Percentiles rank a stretch among this genome's conserved stretches.
Evolutionary conservation across 2,888 invertebrate genomes (phyloP).

Genomic region (Opisthograptis luteolata): DNA sequence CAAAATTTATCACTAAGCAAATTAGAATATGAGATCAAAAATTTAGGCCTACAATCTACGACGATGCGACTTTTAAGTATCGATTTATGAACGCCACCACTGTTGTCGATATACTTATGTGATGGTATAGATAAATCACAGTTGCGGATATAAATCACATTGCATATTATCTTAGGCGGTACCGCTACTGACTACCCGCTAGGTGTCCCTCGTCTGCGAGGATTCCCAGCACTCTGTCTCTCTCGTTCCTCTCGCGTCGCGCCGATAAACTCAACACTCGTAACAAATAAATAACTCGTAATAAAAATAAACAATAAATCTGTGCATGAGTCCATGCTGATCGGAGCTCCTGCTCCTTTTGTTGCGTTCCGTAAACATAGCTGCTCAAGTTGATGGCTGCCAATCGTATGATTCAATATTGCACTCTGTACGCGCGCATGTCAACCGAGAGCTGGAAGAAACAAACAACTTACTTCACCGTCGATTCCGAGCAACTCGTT

Average conservation of each 20-base stretch:
- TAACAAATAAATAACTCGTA: conserved; percentile 66
- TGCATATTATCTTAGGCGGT: conserved; percentile 78
- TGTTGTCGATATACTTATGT: conserved; percentile 66
- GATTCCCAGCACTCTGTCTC: conserved; percentile 46
- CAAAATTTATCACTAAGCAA: conserved; percentile 82
- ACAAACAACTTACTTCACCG: conserved; percentile 12
- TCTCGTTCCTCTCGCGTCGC: conserved; percentile 34
- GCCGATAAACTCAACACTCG: conserved; percentile 64
- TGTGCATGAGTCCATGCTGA: conserved; percentile 72
- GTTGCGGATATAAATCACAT: conserved; percentile 80
- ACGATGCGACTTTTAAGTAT: conserved; percentile 79
- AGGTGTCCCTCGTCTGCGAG: conserved; percentile 53
- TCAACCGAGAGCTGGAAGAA: conserved; percentile 68
- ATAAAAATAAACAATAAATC: conserved; percentile 63
- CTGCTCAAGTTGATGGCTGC: conserved; percentile 73
- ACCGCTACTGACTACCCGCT: conserved; percentile 74
- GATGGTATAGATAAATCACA: conserved; percentile 81
- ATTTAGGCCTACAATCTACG: conserved; percentile 83
- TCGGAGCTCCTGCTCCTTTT: conserved; percentile 44
- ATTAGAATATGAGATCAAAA: conserved; percentile 85
- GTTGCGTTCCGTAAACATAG: conserved; percentile 46
- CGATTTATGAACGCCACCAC: conserved; percentile 80
- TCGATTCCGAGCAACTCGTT: too few species aligned
- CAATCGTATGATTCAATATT: conserved; percentile 54
- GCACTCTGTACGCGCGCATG: conserved; percentile 61